Conservation (phyloP, 2,113 vertebrate genomes). For the Speoplatyrhinus poulsoni region DNA sequence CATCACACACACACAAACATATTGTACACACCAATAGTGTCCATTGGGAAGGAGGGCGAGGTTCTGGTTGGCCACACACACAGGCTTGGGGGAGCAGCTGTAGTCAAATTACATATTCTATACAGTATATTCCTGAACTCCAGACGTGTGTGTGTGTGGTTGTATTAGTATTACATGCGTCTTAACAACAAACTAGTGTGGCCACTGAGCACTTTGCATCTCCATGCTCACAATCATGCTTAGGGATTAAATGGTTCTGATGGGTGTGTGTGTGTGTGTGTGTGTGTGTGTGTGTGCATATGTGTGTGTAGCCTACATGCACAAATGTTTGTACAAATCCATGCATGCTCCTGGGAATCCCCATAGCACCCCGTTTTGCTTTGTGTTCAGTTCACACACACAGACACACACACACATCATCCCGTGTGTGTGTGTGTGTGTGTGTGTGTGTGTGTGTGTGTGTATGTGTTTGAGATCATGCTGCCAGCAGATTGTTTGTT, state of each 20-base stretch:
- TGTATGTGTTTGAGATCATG: constrained; percentile 39
- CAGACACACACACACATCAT: background rate
- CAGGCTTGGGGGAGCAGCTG: background rate
- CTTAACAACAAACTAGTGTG: background rate
- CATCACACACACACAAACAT: constrained; percentile 28
- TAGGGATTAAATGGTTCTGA: too few species aligned
- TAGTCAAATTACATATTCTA: constrained; percentile 50
- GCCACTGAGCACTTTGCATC: background rate
- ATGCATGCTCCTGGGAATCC: too few species aligned
- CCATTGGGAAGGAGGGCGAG: constrained; percentile 57
- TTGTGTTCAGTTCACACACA: background rate
- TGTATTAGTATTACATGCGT: background rate
- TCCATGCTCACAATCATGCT: too few species aligned
- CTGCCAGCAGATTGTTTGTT: constrained; percentile 40
- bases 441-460: background rate
- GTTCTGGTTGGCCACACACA: constrained; percentile 38
- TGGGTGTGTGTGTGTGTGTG: background rate
- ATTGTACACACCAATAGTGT: constrained; percentile 57
- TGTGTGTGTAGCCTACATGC: background rate
- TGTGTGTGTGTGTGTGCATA: constrained; percentile 20
- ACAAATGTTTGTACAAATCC: constrained; percentile 24
- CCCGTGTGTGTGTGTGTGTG: background rate
- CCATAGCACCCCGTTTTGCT: background rate
- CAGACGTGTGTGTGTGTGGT: constrained; percentile 39
- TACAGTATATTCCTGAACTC: constrained; percentile 22